Percentiles rank a stretch among this genome's conserved stretches.
These are phyloP conservation scores for Phrynocephalus versicolor DNA, from an alignment of 2,113 vertebrate genomes.

Conservation along the genomic window DNA sequence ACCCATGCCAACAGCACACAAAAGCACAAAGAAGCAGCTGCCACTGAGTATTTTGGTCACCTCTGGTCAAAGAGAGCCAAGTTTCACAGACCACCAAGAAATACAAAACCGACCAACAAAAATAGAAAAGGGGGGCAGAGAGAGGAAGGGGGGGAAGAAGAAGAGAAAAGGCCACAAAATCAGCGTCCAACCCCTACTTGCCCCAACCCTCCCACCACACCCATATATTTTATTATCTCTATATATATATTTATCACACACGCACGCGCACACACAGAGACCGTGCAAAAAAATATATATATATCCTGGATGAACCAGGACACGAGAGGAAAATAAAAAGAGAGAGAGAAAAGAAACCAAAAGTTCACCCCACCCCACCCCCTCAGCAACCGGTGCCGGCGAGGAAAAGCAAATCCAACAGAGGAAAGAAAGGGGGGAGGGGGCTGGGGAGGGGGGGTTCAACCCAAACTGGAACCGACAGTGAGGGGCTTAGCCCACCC, in stretches of 20 bases:
- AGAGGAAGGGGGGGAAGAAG: background rate
- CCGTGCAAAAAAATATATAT: constrained; percentile 35
- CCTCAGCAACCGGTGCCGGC: constrained; percentile 61
- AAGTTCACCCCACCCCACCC: constrained; percentile 30
- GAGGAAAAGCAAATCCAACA: constrained; percentile 48
- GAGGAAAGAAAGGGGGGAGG: constrained; percentile 31
- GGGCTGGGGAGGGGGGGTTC: constrained; percentile 3
- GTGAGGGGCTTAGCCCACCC: constrained; percentile 37
- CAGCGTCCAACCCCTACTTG: constrained; percentile 24
- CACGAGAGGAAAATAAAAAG: constrained; percentile 8
- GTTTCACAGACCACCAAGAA: constrained; percentile 40
- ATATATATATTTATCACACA: constrained; percentile 52
- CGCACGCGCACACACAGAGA: constrained; percentile 61
- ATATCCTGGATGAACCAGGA: constrained; percentile 35
- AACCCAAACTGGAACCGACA: constrained; percentile 22
- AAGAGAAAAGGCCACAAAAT: constrained; percentile 36
- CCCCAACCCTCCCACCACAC: constrained; percentile 26
- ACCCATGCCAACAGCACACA: constrained; percentile 1
- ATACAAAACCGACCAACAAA: constrained; percentile 26
- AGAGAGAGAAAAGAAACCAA: constrained; percentile 33
- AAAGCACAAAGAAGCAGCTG: constrained; percentile 32
- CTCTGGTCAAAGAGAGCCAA: constrained; percentile 19
- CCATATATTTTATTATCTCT: constrained; percentile 43
- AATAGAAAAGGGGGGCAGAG: background rate
- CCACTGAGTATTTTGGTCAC: constrained; percentile 26